Evolutionary conservation across 2,888 invertebrate genomes (phyloP).

Genomic region (Standfussiana lucernea): DNA sequence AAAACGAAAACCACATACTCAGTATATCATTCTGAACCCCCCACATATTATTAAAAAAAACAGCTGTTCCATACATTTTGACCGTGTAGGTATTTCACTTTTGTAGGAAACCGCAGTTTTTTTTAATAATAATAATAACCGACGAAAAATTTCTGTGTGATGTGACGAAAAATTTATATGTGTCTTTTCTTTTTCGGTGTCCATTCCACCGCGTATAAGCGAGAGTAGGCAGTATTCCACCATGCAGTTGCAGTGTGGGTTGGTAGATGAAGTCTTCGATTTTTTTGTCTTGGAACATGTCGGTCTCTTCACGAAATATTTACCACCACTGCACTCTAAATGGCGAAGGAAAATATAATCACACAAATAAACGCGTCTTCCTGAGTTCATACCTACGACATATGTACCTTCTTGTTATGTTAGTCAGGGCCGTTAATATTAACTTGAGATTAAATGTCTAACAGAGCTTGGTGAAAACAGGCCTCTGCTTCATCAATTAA

Average conservation of each 20-base stretch:
- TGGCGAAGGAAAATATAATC: neutral
- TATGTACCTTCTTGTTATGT: neutral
- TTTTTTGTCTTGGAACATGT: neutral
- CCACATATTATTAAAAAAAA: too few species aligned
- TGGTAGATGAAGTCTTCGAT: neutral
- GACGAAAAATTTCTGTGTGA: too few species aligned
- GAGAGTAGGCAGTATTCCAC: neutral
- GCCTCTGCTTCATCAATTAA: constrained; percentile 59
- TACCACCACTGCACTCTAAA: neutral
- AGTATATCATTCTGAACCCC: too few species aligned
- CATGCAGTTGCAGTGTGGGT: neutral
- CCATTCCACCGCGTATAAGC: too few species aligned
- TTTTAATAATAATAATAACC: too few species aligned
- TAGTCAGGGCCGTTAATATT: neutral
- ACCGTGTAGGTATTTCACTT: too few species aligned
- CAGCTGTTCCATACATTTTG: too few species aligned
- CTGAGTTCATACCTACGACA: neutral
- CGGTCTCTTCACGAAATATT: neutral
- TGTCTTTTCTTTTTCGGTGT: too few species aligned
- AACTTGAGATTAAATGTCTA: constrained; percentile 22
- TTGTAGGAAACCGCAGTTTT: too few species aligned
- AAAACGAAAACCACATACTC: too few species aligned
- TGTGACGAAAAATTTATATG: too few species aligned
- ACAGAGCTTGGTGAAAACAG: constrained; percentile 18
- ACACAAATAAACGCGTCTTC: neutral